Evolutionary conservation across 1,140 invertebrate genomes (phyloP).

Genomic region (Asbolus verrucosus): DNA sequence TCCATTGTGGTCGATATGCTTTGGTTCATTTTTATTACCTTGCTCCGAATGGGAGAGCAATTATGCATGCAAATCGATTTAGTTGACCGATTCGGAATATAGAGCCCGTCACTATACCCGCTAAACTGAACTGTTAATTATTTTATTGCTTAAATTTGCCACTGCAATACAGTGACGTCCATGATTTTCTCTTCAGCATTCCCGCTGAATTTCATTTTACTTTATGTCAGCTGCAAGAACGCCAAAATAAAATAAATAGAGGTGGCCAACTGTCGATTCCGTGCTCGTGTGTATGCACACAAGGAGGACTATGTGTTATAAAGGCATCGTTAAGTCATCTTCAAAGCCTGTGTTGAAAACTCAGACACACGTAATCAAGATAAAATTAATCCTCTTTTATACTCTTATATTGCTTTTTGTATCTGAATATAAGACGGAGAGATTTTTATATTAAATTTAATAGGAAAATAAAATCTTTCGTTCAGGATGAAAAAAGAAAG

Average conservation of each 20-base stretch:
- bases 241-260: too few relatives aligned
- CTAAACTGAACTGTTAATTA: not conserved
- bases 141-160: not conserved
- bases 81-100: not conserved
- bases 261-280: not conserved
- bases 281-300: not conserved
- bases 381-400: slow-evolving; percentile 45
- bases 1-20: not conserved
- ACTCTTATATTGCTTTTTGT: slow-evolving; percentile 14
- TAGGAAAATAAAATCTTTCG: slow-evolving; percentile 45
- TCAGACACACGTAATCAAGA: slow-evolving; percentile 39
- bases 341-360: slow-evolving; percentile 32
- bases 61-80: slow-evolving; percentile 24
- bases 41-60: not conserved
- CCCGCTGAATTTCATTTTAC: too few relatives aligned
- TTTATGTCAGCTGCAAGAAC: too few relatives aligned
- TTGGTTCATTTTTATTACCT: not conserved
- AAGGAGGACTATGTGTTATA: not conserved
- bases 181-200: too few relatives aligned
- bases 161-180: too few relatives aligned
- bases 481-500: slow-evolving; percentile 37
- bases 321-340: slow-evolving; percentile 22
- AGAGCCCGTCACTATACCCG: not conserved
- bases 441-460: slow-evolving; percentile 42
- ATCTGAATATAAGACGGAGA: slow-evolving; percentile 11